Conservation (phyloP, 2,888 invertebrate species). For the Cephus sareptanus region DNA sequence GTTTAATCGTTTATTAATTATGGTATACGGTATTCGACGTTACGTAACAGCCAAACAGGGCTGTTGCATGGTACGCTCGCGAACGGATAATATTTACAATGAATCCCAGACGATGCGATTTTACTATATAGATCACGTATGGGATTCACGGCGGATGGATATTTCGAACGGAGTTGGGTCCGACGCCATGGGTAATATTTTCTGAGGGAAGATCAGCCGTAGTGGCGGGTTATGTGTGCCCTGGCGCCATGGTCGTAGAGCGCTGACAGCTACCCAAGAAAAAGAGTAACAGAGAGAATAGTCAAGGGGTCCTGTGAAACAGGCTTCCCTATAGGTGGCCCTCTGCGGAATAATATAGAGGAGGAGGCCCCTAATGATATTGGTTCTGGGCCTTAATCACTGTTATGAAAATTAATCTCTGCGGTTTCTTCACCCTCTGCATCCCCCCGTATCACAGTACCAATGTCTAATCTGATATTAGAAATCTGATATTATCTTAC, state of each 20-base stretch:
- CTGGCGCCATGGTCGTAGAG: conserved; percentile 56
- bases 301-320: not conserved
- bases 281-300: conserved; percentile 15
- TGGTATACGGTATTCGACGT: not conserved
- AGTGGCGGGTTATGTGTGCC: conserved; percentile 50
- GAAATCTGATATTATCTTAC: not conserved
- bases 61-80: not conserved
- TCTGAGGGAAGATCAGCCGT: conserved; percentile 32
- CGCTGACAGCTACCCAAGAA: conserved; percentile 39
- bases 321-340: conserved; percentile 46
- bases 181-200: conserved; percentile 35
- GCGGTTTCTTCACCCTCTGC: conserved; percentile 42
- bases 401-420: conserved; percentile 59
- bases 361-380: conserved; percentile 53
- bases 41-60: not conserved
- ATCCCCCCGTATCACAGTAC: not conserved
- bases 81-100: not conserved
- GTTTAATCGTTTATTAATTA: not conserved
- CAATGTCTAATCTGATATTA: not conserved
- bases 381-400: conserved; percentile 52
- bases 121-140: not conserved
- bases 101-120: not conserved
- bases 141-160: not conserved
- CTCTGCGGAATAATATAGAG: conserved; percentile 15
- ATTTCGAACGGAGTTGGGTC: conserved; percentile 16